phyloP scores from a whole-genome alignment of 2,797 vertebrate species.

The Cercopithecus diana region DNA sequence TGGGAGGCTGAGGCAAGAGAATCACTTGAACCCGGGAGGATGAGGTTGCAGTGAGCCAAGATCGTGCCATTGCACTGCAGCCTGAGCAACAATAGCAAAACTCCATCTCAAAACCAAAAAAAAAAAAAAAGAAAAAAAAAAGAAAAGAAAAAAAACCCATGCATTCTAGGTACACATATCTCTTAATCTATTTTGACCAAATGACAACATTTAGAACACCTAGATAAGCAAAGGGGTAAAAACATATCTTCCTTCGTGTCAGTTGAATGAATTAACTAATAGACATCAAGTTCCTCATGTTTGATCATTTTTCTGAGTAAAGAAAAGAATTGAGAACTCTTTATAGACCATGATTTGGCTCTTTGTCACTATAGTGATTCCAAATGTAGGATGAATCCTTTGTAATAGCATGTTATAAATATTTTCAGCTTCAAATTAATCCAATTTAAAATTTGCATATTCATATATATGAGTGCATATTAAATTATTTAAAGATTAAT shows the following conservation, averaged over 20 bases:
- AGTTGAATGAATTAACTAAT: not conserved
- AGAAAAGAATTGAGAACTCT: slow-evolving; percentile 39
- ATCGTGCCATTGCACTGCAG: not conserved
- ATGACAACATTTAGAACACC: slow-evolving; percentile 24
- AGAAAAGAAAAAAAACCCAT: not conserved
- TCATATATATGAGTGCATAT: slow-evolving; percentile 45
- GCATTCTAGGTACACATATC: not conserved
- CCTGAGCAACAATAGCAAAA: not conserved
- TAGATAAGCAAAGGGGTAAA: not conserved
- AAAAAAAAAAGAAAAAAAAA: accelerated
- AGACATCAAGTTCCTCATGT: not conserved
- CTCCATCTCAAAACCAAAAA: not conserved
- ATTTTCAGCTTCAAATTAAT: slow-evolving; percentile 68
- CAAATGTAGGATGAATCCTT: slow-evolving; percentile 52
- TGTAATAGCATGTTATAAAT: slow-evolving; percentile 66
- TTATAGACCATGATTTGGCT: slow-evolving; percentile 19
- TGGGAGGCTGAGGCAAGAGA: not conserved
- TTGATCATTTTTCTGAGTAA: slow-evolving; percentile 22
- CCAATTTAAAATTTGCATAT: slow-evolving; percentile 66
- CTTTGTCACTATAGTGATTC: slow-evolving; percentile 48
- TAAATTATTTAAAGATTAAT: slow-evolving; percentile 73
- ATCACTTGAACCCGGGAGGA: not conserved
- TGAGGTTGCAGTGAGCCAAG: not conserved
- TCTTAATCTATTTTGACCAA: not conserved
- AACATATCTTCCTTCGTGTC: not conserved